Conservation (phyloP, 2,113 vertebrate species). For the Eleginops maclovinus region DNA sequence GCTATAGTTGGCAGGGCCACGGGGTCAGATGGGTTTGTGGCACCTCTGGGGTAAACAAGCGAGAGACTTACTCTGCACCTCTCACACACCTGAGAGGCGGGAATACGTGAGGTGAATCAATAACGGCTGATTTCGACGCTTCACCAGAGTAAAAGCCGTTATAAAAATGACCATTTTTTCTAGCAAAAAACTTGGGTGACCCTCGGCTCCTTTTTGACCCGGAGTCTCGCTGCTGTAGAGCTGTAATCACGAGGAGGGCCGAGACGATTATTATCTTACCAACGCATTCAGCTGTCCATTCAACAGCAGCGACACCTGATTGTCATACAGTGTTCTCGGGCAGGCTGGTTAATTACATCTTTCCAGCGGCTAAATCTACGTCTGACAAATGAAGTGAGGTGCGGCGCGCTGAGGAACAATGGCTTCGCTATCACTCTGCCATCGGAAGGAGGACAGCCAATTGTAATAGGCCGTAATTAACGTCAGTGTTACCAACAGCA, state of each 20-base stretch:
- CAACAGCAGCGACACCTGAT: constrained; percentile 58
- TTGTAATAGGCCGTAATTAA: constrained; percentile 80
- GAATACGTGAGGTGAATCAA: constrained; percentile 55
- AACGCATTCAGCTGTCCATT: constrained; percentile 49
- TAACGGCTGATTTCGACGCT: constrained; percentile 43
- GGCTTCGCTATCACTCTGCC: constrained; percentile 64
- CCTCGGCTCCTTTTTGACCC: constrained; percentile 36
- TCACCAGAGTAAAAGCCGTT: not conserved
- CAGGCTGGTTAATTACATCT: constrained; percentile 74
- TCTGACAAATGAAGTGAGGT: constrained; percentile 71
- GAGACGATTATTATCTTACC: constrained; percentile 51
- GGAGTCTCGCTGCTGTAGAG: constrained; percentile 14
- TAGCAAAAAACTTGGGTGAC: constrained; percentile 16
- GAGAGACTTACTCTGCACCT: constrained; percentile 66
- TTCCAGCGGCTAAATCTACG: constrained; percentile 55
- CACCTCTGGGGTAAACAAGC: constrained; percentile 70
- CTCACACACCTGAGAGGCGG: constrained; percentile 46
- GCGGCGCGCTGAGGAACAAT: constrained; percentile 67
- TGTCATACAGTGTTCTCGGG: constrained; percentile 59
- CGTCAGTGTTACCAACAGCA: constrained; percentile 67
- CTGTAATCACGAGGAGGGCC: constrained; percentile 24
- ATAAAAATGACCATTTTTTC: constrained; percentile 31
- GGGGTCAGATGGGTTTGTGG: constrained; percentile 63
- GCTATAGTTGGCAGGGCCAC: constrained; percentile 42
- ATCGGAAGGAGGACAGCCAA: constrained; percentile 74